Evolutionary conservation across 2,797 vertebrate species (phyloP).

Genomic region (Myotis pilosus): DNA sequence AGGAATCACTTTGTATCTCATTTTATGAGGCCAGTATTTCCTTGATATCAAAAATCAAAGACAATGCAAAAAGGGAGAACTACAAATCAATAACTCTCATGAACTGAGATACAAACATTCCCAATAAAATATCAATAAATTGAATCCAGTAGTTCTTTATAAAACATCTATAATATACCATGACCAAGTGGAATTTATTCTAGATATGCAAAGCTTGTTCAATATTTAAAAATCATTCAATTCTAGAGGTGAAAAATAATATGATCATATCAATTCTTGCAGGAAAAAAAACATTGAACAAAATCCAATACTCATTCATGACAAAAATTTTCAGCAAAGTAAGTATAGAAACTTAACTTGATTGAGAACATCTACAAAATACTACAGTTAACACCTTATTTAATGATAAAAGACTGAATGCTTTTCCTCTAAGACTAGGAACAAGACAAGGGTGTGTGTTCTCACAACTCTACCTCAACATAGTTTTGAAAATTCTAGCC

Average conservation of each 20-base stretch:
- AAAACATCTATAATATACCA: not conserved
- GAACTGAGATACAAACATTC: not conserved
- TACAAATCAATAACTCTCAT: not conserved
- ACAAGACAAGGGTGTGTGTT: not conserved
- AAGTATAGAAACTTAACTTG: not conserved
- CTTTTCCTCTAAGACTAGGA: not conserved
- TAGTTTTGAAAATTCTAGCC: not conserved
- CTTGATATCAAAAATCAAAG: not conserved
- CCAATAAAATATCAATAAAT: not conserved
- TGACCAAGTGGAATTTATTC: not conserved
- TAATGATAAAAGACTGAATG: not conserved
- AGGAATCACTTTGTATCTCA: not conserved
- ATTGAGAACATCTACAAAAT: not conserved
- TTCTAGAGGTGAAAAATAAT: not conserved
- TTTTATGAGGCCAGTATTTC: not conserved
- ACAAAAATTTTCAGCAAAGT: not conserved
- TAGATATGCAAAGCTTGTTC: not conserved
- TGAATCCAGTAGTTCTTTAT: not conserved
- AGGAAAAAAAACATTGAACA: not conserved
- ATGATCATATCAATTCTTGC: not conserved
- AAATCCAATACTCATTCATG: not conserved
- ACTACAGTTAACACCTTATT: not conserved
- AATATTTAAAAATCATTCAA: not conserved
- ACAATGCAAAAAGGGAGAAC: not conserved
- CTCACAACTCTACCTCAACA: not conserved